Evolutionary conservation across 2,797 vertebrate genomes (phyloP).

Genomic region (Phaenicophaeus curvirostris): DNA sequence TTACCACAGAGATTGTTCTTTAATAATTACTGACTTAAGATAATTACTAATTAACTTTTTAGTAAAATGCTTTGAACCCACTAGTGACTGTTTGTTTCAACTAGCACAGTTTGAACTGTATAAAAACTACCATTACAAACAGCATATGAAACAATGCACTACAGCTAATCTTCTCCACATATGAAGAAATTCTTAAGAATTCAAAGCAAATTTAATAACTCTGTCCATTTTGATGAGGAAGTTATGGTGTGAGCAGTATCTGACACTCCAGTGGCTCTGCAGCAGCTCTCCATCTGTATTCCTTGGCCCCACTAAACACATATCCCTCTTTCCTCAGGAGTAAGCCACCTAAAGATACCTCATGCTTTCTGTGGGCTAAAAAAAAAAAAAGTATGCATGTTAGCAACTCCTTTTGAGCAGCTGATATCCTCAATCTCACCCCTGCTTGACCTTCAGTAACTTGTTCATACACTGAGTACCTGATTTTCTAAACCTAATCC

Average conservation of each 20-base stretch:
- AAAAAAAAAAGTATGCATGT: neutral
- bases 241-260: neutral
- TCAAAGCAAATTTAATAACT: neutral
- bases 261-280: neutral
- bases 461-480: neutral
- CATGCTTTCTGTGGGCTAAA: neutral
- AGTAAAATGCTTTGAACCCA: neutral
- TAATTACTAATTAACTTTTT: neutral
- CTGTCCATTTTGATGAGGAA: neutral
- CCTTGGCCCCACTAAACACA: neutral
- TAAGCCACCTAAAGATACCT: neutral
- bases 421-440: neutral
- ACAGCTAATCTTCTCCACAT: neutral
- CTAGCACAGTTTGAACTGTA: neutral
- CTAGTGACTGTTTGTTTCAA: neutral
- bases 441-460: conserved; percentile 15
- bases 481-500: conserved; percentile 37
- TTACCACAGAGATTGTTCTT: neutral
- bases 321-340: neutral
- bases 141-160: neutral
- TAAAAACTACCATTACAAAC: neutral
- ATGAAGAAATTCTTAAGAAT: neutral
- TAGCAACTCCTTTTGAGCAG: conserved; percentile 23
- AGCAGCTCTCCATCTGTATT: neutral
- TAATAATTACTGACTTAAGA: neutral